Base-by-base conservation (phyloP, 1,140 invertebrate species). In the Holotrichia oblita region DNA sequence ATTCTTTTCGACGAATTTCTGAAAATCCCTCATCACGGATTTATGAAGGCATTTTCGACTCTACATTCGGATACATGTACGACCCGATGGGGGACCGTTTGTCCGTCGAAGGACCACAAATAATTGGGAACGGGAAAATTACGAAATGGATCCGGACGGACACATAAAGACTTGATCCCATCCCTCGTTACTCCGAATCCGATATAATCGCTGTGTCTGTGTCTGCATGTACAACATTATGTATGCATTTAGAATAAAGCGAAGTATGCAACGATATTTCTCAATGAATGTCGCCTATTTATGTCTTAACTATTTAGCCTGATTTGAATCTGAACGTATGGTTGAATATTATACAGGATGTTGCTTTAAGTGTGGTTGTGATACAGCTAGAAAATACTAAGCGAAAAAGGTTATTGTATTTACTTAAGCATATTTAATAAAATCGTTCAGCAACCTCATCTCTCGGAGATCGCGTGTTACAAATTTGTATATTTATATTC, bases 1-100 rank as follows among this genome's bases (percentile, higher is more conserved):
- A 74, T 74, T 74, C 73, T 44, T 74, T 74, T 74, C 40, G 41
- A 74, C 73, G 73, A 74, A 74, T 74, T 74, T 34, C 73, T 74
- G 73, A 74, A 74, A 74, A 74, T 44, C 73, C 73, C 73, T 74
- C 73, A 74, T 74, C 73, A 74, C 40, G 40, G 73, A 74, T 74
- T 74, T 74, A 74, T 74, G 73, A 44, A 74, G 73, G 61, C 73
- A 41, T 44, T 74, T 74, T 74, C 73, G 41, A 74, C 34, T 41
- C 73, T 41, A 74, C 61, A 44, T 74, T 41, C 34, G 41, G 41
- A 74, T 74, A 44, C 73, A 74, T 74, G 73, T 42, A 42, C 73
- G 73, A 20, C 73, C 41, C 73, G 73, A 74, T 34, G 34, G 73
- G 73, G 41, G 73, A 44, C 73, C 41, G 73, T 44, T 74, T 74